phyloP scores from a whole-genome alignment of 1,140 invertebrate genomes.

The Drosophila navojoa region DNA sequence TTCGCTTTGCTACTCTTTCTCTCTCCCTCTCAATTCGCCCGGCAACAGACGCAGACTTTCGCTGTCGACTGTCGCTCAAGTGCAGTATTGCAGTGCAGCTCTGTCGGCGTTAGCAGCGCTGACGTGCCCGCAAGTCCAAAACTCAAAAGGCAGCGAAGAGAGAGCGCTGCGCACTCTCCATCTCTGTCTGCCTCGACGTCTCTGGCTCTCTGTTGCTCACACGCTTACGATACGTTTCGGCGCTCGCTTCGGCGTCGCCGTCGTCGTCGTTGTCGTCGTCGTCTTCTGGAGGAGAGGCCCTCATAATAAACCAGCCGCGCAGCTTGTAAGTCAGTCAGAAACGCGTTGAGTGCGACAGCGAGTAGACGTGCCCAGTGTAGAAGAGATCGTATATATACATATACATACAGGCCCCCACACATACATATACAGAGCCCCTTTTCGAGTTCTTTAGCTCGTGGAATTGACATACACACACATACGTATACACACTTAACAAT shows the following conservation, averaged over 20 bases:
- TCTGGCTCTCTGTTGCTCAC: not conserved
- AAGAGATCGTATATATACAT: slow-evolving; percentile 16
- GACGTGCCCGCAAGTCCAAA: slow-evolving; percentile 41
- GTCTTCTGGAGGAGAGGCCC: slow-evolving; percentile 39
- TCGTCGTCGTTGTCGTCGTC: slow-evolving; percentile 1
- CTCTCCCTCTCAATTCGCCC: not conserved
- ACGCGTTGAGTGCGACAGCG: slow-evolving; percentile 45
- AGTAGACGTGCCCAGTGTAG: slow-evolving; percentile 52
- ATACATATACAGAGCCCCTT: slow-evolving; percentile 6
- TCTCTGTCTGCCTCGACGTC: not conserved
- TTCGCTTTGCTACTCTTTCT: not conserved
- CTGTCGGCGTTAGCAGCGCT: slow-evolving; percentile 6
- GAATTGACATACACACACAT: too few species aligned
- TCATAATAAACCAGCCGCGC: slow-evolving; percentile 69
- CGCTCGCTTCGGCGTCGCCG: slow-evolving; percentile 16
- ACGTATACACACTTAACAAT: not conserved
- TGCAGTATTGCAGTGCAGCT: slow-evolving; percentile 27
- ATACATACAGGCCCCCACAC: slow-evolving; percentile 1
- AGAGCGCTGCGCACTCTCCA: slow-evolving; percentile 7
- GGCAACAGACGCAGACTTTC: slow-evolving; percentile 16
- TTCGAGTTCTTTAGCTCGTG: slow-evolving; percentile 41
- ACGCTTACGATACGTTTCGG: slow-evolving; percentile 5
- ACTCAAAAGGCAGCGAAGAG: slow-evolving; percentile 26
- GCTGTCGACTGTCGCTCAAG: slow-evolving; percentile 15
- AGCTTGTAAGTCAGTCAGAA: slow-evolving; percentile 65